These are phyloP conservation scores for Scomber colias DNA, from an alignment of 2,113 vertebrate species.

Conservation along the genomic window DNA sequence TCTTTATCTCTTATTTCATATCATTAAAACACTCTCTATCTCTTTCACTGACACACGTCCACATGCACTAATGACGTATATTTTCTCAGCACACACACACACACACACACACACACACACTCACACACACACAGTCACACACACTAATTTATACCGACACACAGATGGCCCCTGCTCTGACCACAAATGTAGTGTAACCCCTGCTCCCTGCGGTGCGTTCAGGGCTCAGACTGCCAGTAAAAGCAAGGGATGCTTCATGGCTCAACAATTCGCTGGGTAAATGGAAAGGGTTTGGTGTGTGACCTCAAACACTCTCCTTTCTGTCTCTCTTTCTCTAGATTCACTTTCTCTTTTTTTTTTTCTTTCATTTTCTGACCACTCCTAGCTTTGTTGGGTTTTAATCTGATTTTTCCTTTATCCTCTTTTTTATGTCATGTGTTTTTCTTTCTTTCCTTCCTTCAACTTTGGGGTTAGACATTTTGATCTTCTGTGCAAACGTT, in stretches of 20 bases:
- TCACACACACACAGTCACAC: constrained; percentile 48
- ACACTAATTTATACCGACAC: constrained; percentile 77
- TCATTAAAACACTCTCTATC: constrained; percentile 17
- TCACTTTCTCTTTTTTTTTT: constrained; percentile 8
- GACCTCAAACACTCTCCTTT: constrained; percentile 80
- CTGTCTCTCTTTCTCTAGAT: constrained; percentile 24
- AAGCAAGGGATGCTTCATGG: constrained; percentile 85
- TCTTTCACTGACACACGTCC: constrained; percentile 1
- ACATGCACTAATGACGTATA: constrained; percentile 38
- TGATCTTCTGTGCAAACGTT: not conserved
- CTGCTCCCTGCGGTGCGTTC: constrained; percentile 83
- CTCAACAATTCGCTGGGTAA: constrained; percentile 86
- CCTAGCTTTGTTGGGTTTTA: constrained; percentile 13
- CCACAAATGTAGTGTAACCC: constrained; percentile 84
- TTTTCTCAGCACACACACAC: constrained; percentile 40
- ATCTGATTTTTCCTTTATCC: constrained; percentile 3
- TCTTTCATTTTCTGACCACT: constrained; percentile 22
- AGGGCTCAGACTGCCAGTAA: constrained; percentile 84
- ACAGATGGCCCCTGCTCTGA: constrained; percentile 82
- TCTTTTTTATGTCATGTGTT: not conserved
- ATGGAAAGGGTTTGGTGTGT: constrained; percentile 84
- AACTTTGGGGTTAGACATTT: not conserved
- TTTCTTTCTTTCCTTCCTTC: not conserved
- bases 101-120: constrained; percentile 52
- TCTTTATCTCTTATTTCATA: not conserved